Percentiles rank a stretch among this genome's conserved stretches.
These are phyloP conservation scores for Pseudococcus longispinus DNA, from an alignment of 2,888 invertebrate genomes.

Conservation along the genomic window DNA sequence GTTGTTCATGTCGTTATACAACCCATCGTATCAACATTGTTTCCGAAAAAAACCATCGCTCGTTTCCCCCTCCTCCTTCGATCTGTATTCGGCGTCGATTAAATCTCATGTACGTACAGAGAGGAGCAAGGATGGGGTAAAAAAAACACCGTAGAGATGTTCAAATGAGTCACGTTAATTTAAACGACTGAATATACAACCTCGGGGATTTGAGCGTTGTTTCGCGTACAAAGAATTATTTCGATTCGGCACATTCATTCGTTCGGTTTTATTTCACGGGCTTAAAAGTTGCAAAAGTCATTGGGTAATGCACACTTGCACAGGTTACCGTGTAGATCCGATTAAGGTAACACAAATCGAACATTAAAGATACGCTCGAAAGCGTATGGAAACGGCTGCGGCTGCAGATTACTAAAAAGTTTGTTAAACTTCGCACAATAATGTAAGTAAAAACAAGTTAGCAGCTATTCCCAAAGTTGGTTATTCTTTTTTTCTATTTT, in stretches of 20 bases:
- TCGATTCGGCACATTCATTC: conserved; percentile 30
- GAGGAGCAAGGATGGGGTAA: neutral
- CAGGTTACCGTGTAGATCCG: conserved; percentile 41
- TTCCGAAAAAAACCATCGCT: neutral
- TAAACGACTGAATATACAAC: conserved; percentile 12
- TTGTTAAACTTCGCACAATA: conserved; percentile 45
- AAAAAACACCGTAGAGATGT: conserved; percentile 3
- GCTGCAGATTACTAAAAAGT: conserved; percentile 51
- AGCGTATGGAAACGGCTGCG: conserved; percentile 48
- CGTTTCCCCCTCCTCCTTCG: neutral
- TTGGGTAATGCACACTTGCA: conserved; percentile 25
- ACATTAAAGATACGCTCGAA: conserved; percentile 54
- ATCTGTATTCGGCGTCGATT: neutral
- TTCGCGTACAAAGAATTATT: conserved; percentile 25
- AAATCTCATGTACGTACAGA: neutral
- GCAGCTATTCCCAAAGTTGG: conserved; percentile 49
- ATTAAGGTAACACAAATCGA: conserved; percentile 56
- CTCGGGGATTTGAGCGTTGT: neutral
- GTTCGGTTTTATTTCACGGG: conserved; percentile 48
- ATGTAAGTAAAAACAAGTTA: conserved; percentile 53
- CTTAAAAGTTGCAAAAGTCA: conserved; percentile 44
- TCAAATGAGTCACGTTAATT: conserved; percentile 35
- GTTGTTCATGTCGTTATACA: neutral
- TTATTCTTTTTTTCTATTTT: neutral
- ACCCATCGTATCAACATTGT: neutral